Percentiles rank a stretch among this genome's conserved stretches.
Conservation (phyloP, 2,797 vertebrate genomes). For the Pantherophis alleghaniensis region DNA sequence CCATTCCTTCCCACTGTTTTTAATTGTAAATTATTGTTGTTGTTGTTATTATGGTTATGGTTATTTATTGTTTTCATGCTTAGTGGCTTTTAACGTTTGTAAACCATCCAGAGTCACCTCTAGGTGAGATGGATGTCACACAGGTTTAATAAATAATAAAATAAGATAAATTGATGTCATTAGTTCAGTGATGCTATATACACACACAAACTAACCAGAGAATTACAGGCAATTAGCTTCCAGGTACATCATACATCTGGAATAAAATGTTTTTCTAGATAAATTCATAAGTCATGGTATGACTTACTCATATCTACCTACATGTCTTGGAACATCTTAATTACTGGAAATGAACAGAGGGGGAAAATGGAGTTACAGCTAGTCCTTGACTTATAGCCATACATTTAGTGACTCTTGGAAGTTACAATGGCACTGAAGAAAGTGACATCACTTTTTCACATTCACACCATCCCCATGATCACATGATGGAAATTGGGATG, state of each 20-base stretch:
- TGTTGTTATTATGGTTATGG: not conserved
- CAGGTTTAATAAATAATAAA: not conserved
- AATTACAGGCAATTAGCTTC: slow-evolving; percentile 16
- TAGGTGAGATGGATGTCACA: not conserved
- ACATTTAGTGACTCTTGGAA: not conserved
- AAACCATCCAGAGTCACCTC: not conserved
- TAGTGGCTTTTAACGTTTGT: not conserved
- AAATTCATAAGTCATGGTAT: not conserved
- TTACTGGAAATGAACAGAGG: not conserved
- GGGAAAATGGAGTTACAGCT: not conserved
- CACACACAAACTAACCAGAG: slow-evolving; percentile 16
- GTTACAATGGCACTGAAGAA: not conserved
- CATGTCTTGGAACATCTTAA: slow-evolving; percentile 21
- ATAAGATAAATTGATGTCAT: not conserved
- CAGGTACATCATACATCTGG: slow-evolving; percentile 8
- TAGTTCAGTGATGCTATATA: not conserved
- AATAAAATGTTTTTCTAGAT: not conserved
- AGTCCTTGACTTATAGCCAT: not conserved
- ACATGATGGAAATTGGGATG: not conserved
- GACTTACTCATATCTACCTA: slow-evolving; percentile 18
- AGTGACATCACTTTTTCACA: not conserved
- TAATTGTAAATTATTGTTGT: not conserved
- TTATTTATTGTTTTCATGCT: not conserved
- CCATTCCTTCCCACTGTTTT: not conserved
- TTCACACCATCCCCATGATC: not conserved